These are phyloP conservation scores for Drosophila pseudoananassae DNA, from an alignment of 1,140 invertebrate genomes.

Conservation along the genomic window DNA sequence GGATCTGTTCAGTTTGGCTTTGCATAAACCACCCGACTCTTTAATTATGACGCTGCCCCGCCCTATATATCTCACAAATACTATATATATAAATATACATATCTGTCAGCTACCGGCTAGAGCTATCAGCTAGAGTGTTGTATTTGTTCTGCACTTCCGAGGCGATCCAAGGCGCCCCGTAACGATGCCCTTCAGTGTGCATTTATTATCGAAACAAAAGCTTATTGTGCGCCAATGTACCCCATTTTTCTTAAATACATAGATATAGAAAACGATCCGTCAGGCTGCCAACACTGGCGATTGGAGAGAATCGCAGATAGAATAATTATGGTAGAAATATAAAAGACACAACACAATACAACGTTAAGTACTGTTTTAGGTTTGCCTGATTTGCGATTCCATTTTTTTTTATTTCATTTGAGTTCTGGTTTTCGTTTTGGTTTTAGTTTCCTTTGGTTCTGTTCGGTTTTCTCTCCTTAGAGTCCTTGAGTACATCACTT, in stretches of 20 bases:
- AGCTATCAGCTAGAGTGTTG: constrained; percentile 44
- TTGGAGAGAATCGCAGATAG: constrained; percentile 1
- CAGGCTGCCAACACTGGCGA: constrained; percentile 9
- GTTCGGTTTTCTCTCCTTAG: constrained; percentile 19
- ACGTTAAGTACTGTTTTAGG: background rate
- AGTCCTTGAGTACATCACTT: constrained; percentile 34
- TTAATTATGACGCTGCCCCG: constrained; percentile 42
- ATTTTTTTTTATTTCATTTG: constrained; percentile 13
- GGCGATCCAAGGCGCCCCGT: constrained; percentile 16
- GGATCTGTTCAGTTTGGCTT: constrained; percentile 36
- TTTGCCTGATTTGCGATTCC: constrained; percentile 29
- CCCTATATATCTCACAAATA: constrained; percentile 6
- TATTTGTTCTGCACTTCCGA: constrained; percentile 45
- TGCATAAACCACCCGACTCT: constrained; percentile 59
- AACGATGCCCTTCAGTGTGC: constrained; percentile 11
- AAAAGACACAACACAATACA: constrained; percentile 24
- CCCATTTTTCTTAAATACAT: constrained; percentile 12
- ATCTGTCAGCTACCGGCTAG: constrained; percentile 31
- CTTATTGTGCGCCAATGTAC: constrained; percentile 43
- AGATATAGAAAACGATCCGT: constrained; percentile 23
- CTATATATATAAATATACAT: constrained; percentile 21
- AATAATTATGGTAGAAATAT: constrained; percentile 11
- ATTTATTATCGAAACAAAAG: constrained; percentile 39
- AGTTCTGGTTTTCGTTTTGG: constrained; percentile 14
- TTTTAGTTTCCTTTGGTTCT: background rate